Evolutionary conservation across 2,888 invertebrate genomes (phyloP).

Genomic region (Sclerodermus sp.): DNA sequence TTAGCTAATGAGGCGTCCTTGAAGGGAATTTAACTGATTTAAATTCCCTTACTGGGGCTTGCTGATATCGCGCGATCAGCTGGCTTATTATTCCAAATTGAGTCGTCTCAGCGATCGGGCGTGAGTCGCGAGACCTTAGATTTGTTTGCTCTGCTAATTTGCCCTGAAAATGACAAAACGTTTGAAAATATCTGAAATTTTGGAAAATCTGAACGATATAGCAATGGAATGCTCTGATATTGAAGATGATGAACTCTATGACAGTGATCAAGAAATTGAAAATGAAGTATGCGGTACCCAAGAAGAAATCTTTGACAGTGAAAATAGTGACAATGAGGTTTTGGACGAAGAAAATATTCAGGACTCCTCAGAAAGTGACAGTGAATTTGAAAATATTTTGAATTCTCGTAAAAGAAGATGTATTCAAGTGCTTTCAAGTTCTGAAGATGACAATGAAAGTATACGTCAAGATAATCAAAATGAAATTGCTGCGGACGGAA

Average conservation of each 20-base stretch:
- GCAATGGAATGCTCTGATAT: too few relatives aligned
- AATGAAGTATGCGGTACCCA: constrained; percentile 13
- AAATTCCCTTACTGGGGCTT: too few relatives aligned
- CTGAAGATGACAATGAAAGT: constrained; percentile 19
- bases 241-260: too few relatives aligned
- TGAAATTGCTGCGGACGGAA: constrained; percentile 23
- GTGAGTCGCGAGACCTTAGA: too few relatives aligned
- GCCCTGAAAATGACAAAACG: too few relatives aligned
- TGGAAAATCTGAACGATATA: constrained; percentile 5
- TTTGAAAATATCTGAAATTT: too few relatives aligned
- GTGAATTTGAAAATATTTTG: constrained; percentile 3
- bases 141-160: too few relatives aligned
- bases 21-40: too few relatives aligned
- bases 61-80: too few relatives aligned
- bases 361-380: not conserved
- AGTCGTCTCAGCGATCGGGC: too few relatives aligned
- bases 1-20: too few relatives aligned
- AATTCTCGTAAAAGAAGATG: constrained; percentile 11
- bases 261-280: constrained; percentile 2
- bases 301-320: constrained; percentile 16
- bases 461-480: constrained; percentile 19
- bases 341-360: constrained; percentile 1
- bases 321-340: constrained; percentile 15
- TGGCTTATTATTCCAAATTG: too few relatives aligned
- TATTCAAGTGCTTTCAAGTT: not conserved